These are phyloP conservation scores for Popillia japonica DNA, from an alignment of 1,140 invertebrate species.

Conservation along the genomic window DNA sequence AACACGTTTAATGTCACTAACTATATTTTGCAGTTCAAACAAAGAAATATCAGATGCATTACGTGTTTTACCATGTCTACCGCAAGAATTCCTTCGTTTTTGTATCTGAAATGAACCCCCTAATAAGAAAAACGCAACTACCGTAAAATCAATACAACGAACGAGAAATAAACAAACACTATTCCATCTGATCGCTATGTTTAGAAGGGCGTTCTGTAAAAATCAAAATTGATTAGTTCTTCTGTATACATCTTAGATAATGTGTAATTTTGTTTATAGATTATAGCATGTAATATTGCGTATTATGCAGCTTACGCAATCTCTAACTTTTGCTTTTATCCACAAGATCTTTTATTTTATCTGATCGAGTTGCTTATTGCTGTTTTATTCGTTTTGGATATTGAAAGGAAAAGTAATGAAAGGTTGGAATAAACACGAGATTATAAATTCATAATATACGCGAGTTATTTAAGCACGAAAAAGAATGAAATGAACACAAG, in stretches of 20 bases:
- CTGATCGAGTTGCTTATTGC: too few relatives aligned
- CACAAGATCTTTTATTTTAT: too few relatives aligned
- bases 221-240: background rate
- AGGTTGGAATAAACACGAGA: too few relatives aligned
- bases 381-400: too few relatives aligned
- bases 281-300: background rate
- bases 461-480: too few relatives aligned
- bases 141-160: background rate
- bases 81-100: background rate
- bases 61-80: background rate
- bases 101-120: background rate
- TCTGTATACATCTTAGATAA: background rate
- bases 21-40: too few relatives aligned
- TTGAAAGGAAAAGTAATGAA: too few relatives aligned
- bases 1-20: too few relatives aligned
- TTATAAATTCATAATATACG: too few relatives aligned
- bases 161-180: background rate
- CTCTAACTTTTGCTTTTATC: background rate
- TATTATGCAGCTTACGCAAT: background rate
- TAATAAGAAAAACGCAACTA: too few relatives aligned
- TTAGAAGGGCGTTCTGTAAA: background rate
- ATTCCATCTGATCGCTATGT: background rate
- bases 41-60: too few relatives aligned
- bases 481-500: too few relatives aligned
- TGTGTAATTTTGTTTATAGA: background rate